Conservation (phyloP, 2,888 invertebrate genomes). For the Agrochola circellaris region DNA sequence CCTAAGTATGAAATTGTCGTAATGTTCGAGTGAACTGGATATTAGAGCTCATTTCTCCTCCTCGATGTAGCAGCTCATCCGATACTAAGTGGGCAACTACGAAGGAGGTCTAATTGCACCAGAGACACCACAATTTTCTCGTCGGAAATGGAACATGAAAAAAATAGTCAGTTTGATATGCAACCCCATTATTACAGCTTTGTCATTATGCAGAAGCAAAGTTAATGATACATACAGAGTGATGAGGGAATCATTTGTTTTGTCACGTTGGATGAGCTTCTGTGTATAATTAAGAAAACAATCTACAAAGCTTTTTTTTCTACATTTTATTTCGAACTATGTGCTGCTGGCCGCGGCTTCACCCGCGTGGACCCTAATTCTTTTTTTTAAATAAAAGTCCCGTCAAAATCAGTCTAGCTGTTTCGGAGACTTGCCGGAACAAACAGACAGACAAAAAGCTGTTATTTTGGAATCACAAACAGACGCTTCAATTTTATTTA, state of each 20-base stretch:
- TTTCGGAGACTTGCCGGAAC: no score
- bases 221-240: slow-evolving; percentile 55
- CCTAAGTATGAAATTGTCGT: slow-evolving; percentile 36
- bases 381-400: no score
- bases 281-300: slow-evolving; percentile 12
- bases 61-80: slow-evolving; percentile 69
- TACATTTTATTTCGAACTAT: no score
- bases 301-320: not conserved
- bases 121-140: slow-evolving; percentile 74
- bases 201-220: slow-evolving; percentile 65
- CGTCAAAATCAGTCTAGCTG: no score
- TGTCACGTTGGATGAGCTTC: slow-evolving; percentile 32
- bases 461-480: no score
- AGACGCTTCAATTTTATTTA: no score
- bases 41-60: slow-evolving; percentile 63
- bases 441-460: no score
- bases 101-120: slow-evolving; percentile 75
- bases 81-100: slow-evolving; percentile 67
- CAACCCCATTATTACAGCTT: slow-evolving; percentile 62
- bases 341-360: no score
- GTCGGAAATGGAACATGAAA: slow-evolving; percentile 76
- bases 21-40: slow-evolving; percentile 56
- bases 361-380: no score
- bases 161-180: slow-evolving; percentile 63
- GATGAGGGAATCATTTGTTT: slow-evolving; percentile 63